phyloP scores from a whole-genome alignment of 2,797 vertebrate genomes.

The Crenuchus spilurus region DNA sequence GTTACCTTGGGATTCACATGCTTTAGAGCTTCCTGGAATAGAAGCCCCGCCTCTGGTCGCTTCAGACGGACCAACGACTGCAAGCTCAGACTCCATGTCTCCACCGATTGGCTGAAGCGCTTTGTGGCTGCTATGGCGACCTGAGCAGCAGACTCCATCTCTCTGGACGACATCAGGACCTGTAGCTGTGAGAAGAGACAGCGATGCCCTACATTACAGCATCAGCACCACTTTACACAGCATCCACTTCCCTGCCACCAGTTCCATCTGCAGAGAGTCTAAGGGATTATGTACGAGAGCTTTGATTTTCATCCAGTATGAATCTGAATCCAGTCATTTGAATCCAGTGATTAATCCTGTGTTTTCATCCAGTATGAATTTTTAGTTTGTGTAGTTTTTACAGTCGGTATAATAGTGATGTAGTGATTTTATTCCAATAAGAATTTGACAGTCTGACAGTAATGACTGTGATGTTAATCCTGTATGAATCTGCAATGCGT shows the following conservation, averaged over 20 bases:
- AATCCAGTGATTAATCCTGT: no score
- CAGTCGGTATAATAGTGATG: no score
- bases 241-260: no score
- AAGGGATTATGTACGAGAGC: no score
- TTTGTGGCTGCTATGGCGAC: constrained; percentile 77
- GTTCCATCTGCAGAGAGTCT: no score
- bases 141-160: constrained; percentile 71
- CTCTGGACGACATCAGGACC: constrained; percentile 67
- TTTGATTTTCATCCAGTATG: no score
- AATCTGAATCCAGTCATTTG: no score
- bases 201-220: constrained; percentile 28
- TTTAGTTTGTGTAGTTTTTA: not conserved
- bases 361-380: not conserved
- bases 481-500: no score
- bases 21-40: constrained; percentile 85
- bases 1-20: constrained; percentile 83
- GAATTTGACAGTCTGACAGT: not conserved
- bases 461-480: no score
- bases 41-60: constrained; percentile 60
- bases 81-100: constrained; percentile 83
- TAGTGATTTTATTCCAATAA: not conserved
- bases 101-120: constrained; percentile 76
- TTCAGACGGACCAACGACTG: constrained; percentile 77
- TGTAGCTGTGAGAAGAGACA: constrained; percentile 64
- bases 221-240: not conserved